Evolutionary conservation across 2,113 vertebrate species (phyloP), one percentile per base, ranked within the genome.

Genomic region (Phainopepla nitens): DNA sequence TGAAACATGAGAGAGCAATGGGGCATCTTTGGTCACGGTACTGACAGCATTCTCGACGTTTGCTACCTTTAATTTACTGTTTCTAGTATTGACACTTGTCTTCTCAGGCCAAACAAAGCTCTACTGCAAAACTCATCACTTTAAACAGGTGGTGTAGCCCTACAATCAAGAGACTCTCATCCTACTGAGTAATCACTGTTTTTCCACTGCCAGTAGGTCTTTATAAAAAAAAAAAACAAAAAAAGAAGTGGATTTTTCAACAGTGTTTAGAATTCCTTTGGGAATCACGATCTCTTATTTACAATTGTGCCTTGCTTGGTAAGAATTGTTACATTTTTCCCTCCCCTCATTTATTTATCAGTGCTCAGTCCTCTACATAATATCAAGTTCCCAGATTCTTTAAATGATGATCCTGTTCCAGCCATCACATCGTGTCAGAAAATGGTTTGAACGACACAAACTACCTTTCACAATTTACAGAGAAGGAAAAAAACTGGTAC

Each of bases 1-100:
- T 2, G 2, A 35, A 8, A 56, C 3, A 8, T 33, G 12, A 15
- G 18, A 65, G 11, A 35, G 21, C 36, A 73, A n/a, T 0, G 6
- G 25, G 58, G 15, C 49, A 35, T 11, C 41, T 75, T 60, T 44
- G 17, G 41, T 15, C 45, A 35, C 9, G 42, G 41, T 39, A 61
- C 28, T 2, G 6, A 62, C 33, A 61, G 33, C 51, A 41, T 49
- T 82, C 36, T 68, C 19, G 51, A 76, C 10, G 57, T 9, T n/a
- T 61, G 25, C 45, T 72, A 47, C 33, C 62, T 91, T 41, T 68
- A 47, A 33, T 77, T 77, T 36, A 69, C 20, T 70, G 15, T 44
- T 60, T 76, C 18, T 47, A 31, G 9, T 39, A 60, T 2, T 35
- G 41, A 56, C 17, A 44, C 22, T 76, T 33, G 22, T 69, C 24